phyloP scores from a whole-genome alignment of 2,797 vertebrate genomes.

The Arnoldichthys spilopterus region DNA sequence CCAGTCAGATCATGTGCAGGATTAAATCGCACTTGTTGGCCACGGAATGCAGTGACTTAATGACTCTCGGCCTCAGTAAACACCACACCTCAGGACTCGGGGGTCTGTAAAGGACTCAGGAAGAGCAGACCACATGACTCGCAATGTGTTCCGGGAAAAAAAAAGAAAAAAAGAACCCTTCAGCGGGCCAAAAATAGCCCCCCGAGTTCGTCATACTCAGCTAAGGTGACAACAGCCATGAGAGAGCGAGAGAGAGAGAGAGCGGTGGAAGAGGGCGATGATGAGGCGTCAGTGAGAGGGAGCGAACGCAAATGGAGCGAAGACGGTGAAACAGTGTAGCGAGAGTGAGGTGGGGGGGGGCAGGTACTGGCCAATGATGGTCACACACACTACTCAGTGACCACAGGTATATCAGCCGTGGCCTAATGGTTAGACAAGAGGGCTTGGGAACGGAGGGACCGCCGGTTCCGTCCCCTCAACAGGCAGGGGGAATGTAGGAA shows the following conservation, averaged over 20 bases:
- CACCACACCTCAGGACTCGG: slow-evolving; percentile 3
- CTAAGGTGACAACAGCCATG: slow-evolving; percentile 76
- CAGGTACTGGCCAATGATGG: slow-evolving; percentile 25
- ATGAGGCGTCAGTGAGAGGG: slow-evolving; percentile 34
- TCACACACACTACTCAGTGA: slow-evolving; percentile 62
- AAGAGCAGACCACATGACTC: slow-evolving; percentile 46
- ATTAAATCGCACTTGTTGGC: background rate
- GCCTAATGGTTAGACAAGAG: no score
- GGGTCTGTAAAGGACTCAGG: slow-evolving; percentile 22
- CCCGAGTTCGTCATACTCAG: slow-evolving; percentile 68
- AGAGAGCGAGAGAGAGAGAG: slow-evolving; percentile 40
- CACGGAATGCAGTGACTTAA: background rate
- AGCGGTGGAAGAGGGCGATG: slow-evolving; percentile 28
- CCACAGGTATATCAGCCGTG: no score
- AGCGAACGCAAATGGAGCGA: slow-evolving; percentile 33
- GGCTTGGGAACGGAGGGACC: no score
- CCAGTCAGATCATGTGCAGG: background rate
- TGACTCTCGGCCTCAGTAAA: background rate
- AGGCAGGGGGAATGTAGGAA: no score
- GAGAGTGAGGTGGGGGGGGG: background rate
- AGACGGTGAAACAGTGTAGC: no score
- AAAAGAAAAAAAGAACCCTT: slow-evolving; percentile 46
- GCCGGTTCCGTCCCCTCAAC: no score
- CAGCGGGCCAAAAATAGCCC: slow-evolving; percentile 76
- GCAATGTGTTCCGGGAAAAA: slow-evolving; percentile 53